These are phyloP conservation scores for Gallirallus australis DNA, from an alignment of 2,797 vertebrate genomes.

Conservation along the genomic window DNA sequence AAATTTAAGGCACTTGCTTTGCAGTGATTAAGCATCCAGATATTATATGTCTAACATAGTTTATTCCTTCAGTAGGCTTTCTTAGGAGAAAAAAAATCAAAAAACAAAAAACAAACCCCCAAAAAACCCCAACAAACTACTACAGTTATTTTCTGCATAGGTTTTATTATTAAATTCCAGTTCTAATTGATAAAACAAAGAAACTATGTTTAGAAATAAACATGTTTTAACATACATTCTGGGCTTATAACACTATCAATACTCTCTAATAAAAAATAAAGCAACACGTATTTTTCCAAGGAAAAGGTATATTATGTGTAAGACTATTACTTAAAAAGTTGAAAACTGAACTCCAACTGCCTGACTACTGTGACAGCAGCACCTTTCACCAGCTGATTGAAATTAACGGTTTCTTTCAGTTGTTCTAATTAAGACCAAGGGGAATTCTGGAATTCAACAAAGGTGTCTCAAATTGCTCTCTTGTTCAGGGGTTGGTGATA, in stretches of 20 bases:
- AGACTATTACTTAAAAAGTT: conserved; percentile 47
- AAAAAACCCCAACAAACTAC: too few species aligned
- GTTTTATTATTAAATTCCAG: not conserved
- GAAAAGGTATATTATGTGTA: not conserved
- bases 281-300: not conserved
- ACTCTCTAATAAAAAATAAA: not conserved
- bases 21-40: not conserved
- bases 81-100: not conserved
- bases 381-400: conserved; percentile 73
- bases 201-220: not conserved
- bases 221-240: not conserved
- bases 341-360: conserved; percentile 69
- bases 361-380: conserved; percentile 68
- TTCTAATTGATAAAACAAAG: not conserved
- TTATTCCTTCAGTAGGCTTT: not conserved
- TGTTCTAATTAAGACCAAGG: conserved; percentile 79
- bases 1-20: not conserved
- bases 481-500: conserved; percentile 60
- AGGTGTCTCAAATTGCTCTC: conserved; percentile 71
- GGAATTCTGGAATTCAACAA: conserved; percentile 81
- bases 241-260: not conserved
- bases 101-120: too few species aligned
- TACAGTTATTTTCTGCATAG: accelerated
- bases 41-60: not conserved
- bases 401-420: conserved; percentile 81